Base-by-base conservation (phyloP, 1,140 invertebrate genomes). In the Drosophila serrata region DNA sequence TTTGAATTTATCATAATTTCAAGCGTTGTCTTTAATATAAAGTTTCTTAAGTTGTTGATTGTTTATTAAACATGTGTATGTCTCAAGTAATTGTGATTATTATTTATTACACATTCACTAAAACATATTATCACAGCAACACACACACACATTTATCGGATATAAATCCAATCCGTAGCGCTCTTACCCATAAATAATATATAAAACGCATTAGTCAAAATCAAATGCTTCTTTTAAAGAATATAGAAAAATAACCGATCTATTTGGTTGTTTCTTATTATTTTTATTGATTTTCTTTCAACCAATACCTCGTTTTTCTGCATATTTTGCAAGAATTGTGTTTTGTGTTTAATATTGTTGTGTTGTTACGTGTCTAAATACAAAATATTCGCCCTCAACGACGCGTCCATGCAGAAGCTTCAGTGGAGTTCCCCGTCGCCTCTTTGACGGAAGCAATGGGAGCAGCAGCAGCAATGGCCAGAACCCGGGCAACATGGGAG, bases 371-470 rank as follows among this genome's bases (percentile, higher is more conserved):
- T 81, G 72, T 82, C 65, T 65, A 15, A 75, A 76, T 61, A 11
- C 19, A 55, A 56, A 74, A 59, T 75, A 81, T 79, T 64, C 51
- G 19, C 75, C 40, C 17, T 35, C 40, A 59, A 42, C 79, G 58
- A 35, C 57, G 42, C 67, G 56, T 40, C 35, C 74, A 60, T 70
- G 37, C 81, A 92, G 91, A 82, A 88, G 81, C 74, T 82, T 92
- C 46, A 91, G 85, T 60, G 92, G 92, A 58, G 90, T 93, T 60
- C 91, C 91, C 39, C 87, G 92, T 51, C 92, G 92, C n/a, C 76
- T 93, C 15, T 86, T 93, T 13, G 92, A 93, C 56, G 75, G 82
- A 31, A 88, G 81, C 59, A 88, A 76, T 70, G 75, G 40, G 70
- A 58, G 65, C 76, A 61, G 55, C 65, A 31, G 56, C 24, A 65